phyloP scores from a whole-genome alignment of 2,113 vertebrate species.

The Oreotragus oreotragus region DNA sequence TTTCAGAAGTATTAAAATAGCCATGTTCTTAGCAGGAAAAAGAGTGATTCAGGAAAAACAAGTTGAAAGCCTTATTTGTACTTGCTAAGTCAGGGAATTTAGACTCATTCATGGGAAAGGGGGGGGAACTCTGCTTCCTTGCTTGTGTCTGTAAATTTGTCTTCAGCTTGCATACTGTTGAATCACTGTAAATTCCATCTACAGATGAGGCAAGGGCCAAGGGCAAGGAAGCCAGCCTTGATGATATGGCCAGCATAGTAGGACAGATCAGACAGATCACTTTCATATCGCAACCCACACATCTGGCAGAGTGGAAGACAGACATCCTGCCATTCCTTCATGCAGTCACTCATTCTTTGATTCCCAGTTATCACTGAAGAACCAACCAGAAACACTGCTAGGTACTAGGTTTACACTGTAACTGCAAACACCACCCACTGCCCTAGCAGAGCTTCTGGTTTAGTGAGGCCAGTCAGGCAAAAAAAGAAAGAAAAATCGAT shows the following conservation, averaged over 20 bases:
- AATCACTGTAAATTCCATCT: not conserved
- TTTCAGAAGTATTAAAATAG: not conserved
- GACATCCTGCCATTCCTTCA: not conserved
- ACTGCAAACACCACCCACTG: not conserved
- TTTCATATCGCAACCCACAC: not conserved
- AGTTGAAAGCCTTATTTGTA: not conserved
- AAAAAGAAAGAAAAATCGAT: not conserved
- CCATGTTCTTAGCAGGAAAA: not conserved
- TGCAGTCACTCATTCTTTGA: too few species aligned
- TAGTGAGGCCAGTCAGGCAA: not conserved
- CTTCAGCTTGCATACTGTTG: not conserved
- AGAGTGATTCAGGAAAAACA: not conserved
- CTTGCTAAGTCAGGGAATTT: not conserved
- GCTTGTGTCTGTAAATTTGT: not conserved
- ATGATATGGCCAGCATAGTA: not conserved
- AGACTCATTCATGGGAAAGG: not conserved
- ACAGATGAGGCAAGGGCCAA: not conserved
- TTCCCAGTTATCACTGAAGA: too few species aligned
- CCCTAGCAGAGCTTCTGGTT: not conserved
- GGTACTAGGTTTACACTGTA: not conserved
- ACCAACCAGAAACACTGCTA: not conserved
- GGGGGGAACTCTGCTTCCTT: not conserved
- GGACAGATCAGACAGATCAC: rapidly evolving
- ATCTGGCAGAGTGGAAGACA: rapidly evolving
- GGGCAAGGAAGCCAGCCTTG: not conserved